Evolutionary conservation across 1,140 invertebrate genomes (phyloP).

Genomic region (Pseudomyrmex sp.): DNA sequence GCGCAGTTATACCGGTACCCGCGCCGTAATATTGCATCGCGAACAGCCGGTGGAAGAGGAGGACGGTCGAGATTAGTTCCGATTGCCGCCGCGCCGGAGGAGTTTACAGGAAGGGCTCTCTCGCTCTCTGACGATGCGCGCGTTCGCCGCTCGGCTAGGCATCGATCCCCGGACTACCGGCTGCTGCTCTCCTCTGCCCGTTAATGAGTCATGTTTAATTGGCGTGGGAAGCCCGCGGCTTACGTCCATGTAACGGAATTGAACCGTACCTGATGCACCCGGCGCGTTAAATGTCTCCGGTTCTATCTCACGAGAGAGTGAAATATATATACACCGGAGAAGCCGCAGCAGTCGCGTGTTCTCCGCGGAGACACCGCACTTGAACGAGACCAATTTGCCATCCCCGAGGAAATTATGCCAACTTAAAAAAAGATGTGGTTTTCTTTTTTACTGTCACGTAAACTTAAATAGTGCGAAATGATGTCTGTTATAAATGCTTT

Average conservation of each 20-base stretch:
- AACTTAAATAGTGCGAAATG: background rate
- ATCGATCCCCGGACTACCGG: conserved; percentile 79
- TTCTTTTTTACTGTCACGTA: background rate
- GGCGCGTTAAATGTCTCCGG: conserved; percentile 40
- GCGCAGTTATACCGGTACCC: conserved; percentile 53
- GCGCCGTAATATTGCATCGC: conserved; percentile 72
- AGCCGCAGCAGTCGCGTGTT: conserved; percentile 21
- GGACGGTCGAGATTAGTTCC: conserved; percentile 82
- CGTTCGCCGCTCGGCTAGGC: conserved; percentile 66
- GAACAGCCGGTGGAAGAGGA: conserved; percentile 64
- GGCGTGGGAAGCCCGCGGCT: conserved; percentile 84
- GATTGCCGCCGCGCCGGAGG: conserved; percentile 79
- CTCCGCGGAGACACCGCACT: background rate
- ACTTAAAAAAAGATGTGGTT: background rate
- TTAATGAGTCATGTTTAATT: conserved; percentile 86
- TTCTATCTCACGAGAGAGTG: background rate
- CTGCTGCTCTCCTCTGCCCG: conserved; percentile 78
- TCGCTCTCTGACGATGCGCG: background rate
- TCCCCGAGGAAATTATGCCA: background rate
- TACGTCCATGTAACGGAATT: conserved; percentile 82
- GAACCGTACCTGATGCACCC: conserved; percentile 68
- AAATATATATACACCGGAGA: background rate
- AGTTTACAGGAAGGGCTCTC: conserved; percentile 78
- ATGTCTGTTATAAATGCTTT: background rate
- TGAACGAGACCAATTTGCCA: background rate